Evolutionary conservation across 37 sponge, comb jelly and placozoan species (phyloP).

Genomic region (Cliona cf. orientalis): DNA sequence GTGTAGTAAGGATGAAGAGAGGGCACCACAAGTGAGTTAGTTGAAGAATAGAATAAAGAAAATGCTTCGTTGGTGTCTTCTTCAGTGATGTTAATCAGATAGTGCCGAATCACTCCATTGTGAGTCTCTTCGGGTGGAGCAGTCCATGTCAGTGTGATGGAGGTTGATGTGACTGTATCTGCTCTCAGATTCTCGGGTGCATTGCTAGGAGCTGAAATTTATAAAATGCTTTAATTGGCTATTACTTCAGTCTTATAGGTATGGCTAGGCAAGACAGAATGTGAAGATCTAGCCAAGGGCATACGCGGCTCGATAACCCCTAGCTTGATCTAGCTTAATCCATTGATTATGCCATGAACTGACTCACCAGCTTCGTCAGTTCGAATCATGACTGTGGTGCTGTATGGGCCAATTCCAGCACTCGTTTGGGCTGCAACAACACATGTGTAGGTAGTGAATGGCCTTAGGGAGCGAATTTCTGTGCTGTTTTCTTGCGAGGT

Average conservation of each 20-base stretch:
- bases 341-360: background rate
- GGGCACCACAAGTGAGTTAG: background rate
- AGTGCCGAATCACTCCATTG: slow-evolving; percentile 29
- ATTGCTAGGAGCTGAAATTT: background rate
- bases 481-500: background rate
- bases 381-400: background rate
- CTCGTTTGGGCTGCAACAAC: slow-evolving; percentile 2
- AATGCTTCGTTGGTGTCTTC: background rate
- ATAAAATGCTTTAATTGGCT: no score
- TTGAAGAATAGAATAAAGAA: background rate
- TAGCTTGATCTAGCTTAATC: no score
- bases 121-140: slow-evolving; percentile 3
- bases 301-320: no score
- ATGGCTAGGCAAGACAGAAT: no score
- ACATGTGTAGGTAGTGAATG: slow-evolving; percentile 5
- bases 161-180: background rate
- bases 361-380: slow-evolving; percentile 26
- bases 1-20: slow-evolving; percentile 21
- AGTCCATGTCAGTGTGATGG: slow-evolving; percentile 22
- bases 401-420: slow-evolving; percentile 4
- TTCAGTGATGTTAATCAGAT: slow-evolving; percentile 10
- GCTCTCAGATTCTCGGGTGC: background rate
- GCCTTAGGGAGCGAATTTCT: slow-evolving; percentile 1
- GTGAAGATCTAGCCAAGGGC: no score
- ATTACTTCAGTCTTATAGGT: no score